phyloP scores from a whole-genome alignment of 2,113 vertebrate genomes.

The Pseudorasbora parva region DNA sequence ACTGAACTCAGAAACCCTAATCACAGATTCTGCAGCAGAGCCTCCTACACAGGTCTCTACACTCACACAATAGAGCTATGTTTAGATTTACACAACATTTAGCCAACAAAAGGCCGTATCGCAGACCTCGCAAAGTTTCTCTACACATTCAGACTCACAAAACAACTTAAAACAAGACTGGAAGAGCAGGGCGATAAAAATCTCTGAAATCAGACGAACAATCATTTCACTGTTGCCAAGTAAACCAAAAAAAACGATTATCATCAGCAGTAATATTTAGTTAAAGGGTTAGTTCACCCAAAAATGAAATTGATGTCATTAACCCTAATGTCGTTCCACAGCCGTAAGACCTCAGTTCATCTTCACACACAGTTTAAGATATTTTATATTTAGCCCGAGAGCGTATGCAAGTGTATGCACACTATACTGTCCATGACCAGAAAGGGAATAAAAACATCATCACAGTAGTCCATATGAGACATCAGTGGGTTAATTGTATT shows the following conservation, averaged over 20 bases:
- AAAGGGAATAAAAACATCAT: no score
- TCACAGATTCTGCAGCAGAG: constrained; percentile 37
- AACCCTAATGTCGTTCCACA: no score
- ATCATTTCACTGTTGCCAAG: background rate
- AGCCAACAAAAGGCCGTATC: background rate
- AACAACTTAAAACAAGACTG: constrained; percentile 3
- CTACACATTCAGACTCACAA: background rate
- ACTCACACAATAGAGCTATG: constrained; percentile 34
- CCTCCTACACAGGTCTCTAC: constrained; percentile 44
- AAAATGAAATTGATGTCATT: no score
- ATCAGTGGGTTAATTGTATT: no score
- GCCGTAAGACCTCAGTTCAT: no score
- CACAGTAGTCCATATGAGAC: no score
- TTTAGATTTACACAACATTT: constrained; percentile 47
- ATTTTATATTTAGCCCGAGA: no score
- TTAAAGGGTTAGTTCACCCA: no score
- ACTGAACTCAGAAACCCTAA: constrained; percentile 31
- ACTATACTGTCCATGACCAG: no score
- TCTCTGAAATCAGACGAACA: no score
- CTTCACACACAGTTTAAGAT: no score
- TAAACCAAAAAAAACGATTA: background rate
- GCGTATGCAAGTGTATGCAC: no score
- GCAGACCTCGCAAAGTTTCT: constrained; percentile 9
- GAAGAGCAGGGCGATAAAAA: background rate
- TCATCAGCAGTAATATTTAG: background rate